Evolutionary conservation across 2,797 vertebrate genomes (phyloP).

Genomic region (Diglossa cyanea): DNA sequence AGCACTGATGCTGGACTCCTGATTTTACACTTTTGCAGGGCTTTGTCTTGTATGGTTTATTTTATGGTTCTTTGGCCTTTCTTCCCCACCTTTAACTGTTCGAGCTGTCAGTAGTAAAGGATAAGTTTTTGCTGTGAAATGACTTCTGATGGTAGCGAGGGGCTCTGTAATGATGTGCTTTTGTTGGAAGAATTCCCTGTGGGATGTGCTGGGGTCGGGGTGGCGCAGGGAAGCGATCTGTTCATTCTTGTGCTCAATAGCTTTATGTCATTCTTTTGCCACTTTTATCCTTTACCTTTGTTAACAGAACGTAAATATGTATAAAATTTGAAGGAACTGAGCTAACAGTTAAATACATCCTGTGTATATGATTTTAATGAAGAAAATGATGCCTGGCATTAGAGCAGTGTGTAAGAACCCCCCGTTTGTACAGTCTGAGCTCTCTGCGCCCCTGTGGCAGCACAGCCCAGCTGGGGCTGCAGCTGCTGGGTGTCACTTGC

Average conservation of each 20-base stretch:
- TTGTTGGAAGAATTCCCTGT: slow-evolving; percentile 49
- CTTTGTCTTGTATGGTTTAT: slow-evolving; percentile 76
- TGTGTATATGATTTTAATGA: slow-evolving; percentile 97
- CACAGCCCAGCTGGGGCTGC: not conserved
- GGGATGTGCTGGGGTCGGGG: slow-evolving; percentile 5
- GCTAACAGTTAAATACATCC: slow-evolving; percentile 89
- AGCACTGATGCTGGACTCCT: slow-evolving; percentile 80
- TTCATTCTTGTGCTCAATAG: slow-evolving; percentile 66
- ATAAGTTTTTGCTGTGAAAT: slow-evolving; percentile 74
- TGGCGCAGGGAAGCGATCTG: slow-evolving; percentile 39
- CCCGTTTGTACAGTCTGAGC: slow-evolving; percentile 78
- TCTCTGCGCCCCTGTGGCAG: slow-evolving; percentile 28
- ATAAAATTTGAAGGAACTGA: slow-evolving; percentile 92
- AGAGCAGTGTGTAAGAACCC: slow-evolving; percentile 81
- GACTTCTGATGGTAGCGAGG: slow-evolving; percentile 60
- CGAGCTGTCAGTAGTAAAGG: slow-evolving; percentile 69
- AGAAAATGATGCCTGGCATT: slow-evolving; percentile 86
- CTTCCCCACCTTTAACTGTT: slow-evolving; percentile 67
- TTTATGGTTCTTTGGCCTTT: slow-evolving; percentile 73
- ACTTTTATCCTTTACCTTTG: slow-evolving; percentile 83
- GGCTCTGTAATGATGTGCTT: slow-evolving; percentile 60
- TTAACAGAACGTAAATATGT: slow-evolving; percentile 90
- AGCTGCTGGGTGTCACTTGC: not conserved
- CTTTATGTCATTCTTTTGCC: slow-evolving; percentile 73
- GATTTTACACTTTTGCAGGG: slow-evolving; percentile 74